Percentiles rank a stretch among this genome's conserved stretches.
Conservation (phyloP, 1,140 invertebrate species). For the Panulirus ornatus region DNA sequence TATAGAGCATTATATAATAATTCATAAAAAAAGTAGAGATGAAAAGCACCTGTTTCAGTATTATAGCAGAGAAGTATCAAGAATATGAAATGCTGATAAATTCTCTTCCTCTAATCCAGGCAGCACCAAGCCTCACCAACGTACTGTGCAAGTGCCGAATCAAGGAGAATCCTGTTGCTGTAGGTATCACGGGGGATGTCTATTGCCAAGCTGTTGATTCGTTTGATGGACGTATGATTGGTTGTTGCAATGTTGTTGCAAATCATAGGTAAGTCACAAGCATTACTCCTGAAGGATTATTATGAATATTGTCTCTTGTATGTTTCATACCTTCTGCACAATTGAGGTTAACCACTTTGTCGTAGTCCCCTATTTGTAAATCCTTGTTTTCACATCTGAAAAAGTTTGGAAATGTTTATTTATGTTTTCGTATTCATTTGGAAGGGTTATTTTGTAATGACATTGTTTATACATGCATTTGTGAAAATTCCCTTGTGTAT, state of each 20-base stretch:
- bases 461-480: background rate
- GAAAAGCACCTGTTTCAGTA: too few species aligned
- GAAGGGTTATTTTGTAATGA: background rate
- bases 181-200: constrained; percentile 57
- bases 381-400: background rate
- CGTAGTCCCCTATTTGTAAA: background rate
- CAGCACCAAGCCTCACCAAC: constrained; percentile 66
- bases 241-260: constrained; percentile 87
- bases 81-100: too few species aligned
- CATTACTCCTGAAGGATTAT: too few species aligned
- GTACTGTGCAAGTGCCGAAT: constrained; percentile 73
- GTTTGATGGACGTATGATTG: constrained; percentile 87
- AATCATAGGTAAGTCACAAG: constrained; percentile 76
- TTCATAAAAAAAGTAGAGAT: too few species aligned
- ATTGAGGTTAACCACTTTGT: too few species aligned
- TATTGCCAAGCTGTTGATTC: constrained; percentile 87
- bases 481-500: too few species aligned
- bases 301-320: too few species aligned
- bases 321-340: too few species aligned
- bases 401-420: too few species aligned
- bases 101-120: constrained; percentile 34
- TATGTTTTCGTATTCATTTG: background rate
- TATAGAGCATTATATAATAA: too few species aligned
- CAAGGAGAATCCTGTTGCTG: constrained; percentile 67
- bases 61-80: too few species aligned